These are phyloP conservation scores for Glyptemys insculpta DNA, from an alignment of 2,797 vertebrate genomes.

Conservation along the genomic window DNA sequence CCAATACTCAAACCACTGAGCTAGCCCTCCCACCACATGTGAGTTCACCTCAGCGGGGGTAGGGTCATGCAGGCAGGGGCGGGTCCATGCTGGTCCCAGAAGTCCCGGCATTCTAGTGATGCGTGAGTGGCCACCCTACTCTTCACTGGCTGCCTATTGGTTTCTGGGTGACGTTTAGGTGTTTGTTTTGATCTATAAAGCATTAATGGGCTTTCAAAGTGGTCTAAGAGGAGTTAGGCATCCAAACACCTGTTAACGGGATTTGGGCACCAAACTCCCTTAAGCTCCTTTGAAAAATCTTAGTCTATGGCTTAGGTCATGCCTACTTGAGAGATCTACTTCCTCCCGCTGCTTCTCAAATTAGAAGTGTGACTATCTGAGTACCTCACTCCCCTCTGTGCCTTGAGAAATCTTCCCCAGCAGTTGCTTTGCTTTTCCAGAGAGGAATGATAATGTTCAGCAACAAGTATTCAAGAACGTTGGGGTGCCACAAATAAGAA, in stretches of 20 bases:
- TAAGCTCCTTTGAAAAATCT: not conserved
- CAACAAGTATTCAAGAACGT: not conserved
- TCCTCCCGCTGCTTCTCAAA: not conserved
- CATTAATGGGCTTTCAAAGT: no score
- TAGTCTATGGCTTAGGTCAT: not conserved
- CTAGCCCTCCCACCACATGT: no score
- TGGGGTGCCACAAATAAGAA: not conserved
- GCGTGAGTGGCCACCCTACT: no score
- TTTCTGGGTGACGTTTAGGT: not conserved
- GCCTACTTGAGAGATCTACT: not conserved
- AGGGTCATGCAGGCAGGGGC: no score
- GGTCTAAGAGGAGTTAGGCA: no score
- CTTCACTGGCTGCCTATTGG: not conserved
- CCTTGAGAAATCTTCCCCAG: not conserved
- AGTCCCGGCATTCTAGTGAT: no score
- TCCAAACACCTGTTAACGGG: not conserved
- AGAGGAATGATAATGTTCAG: not conserved
- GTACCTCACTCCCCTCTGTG: not conserved
- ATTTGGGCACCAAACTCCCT: not conserved
- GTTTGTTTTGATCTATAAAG: not conserved
- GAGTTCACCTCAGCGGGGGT: no score
- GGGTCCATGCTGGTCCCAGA: no score
- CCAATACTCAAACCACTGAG: no score
- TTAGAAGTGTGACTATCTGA: not conserved
- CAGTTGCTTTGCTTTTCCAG: not conserved